Evolutionary conservation across 2,797 vertebrate genomes (phyloP), one percentile per base, ranked within the genome.

Genomic region (Anabas testudineus): DNA sequence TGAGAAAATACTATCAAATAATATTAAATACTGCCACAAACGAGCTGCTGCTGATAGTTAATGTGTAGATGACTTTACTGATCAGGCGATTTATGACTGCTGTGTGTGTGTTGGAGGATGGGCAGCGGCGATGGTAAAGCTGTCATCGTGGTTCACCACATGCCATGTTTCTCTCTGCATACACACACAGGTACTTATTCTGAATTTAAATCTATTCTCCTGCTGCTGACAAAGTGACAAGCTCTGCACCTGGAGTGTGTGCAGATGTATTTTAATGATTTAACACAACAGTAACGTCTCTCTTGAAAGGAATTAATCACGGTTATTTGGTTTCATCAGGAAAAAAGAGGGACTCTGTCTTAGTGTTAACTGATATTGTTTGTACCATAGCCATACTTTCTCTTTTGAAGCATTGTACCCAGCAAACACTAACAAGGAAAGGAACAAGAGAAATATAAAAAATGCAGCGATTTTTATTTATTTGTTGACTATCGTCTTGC

Each of bases 41-140:
- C 51, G 41, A 2, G 12, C 13, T 39, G 37, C 12, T 39, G 10
- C 13, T 10, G 5, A 37, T 39, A 39, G 74, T 64, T 55, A n/a
- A 28, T 79, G 56, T 63, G 18, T n/a, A 74, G 76, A 81, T 78
- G 73, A 76, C 77, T 75, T 81, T 62, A 57, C 66, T 77, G 64
- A 70, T 79, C 47, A 67, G 60, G 76, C 68, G 79, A 83, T 76
- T 83, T 46, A 77, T 76, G 42, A 63, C 37, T 62, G 34, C 7
- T 63, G 52, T 45, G 69, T 3, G 26, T 42, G 34, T 67, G 59
- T 46, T 74, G 75, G 53, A 71, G 70, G 78, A 79, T 66, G 70
- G 72, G 67, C n/a, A 47, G 67, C 18, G 2, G 5, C 14, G 15
- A 39, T 37, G 63, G 59, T 48, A 36, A 63, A 65, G 46, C 46